Percentiles rank a stretch among this genome's conserved stretches.
phyloP scores from a whole-genome alignment of 92 coral and sea anemone genomes.

The Anthopleura xanthogrammica region DNA sequence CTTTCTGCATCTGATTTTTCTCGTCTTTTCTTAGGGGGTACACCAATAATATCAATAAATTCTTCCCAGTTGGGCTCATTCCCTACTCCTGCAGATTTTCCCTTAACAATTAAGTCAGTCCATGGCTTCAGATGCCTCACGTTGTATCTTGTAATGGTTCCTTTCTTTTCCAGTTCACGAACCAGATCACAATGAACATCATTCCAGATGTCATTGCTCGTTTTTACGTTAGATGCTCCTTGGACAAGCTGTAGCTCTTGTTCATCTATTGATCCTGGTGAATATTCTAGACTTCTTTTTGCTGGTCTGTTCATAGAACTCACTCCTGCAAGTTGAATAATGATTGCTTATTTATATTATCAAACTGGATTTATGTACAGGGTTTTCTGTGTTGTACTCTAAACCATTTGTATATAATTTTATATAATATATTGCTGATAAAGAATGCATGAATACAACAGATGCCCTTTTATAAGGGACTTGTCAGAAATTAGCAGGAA shows the following conservation, averaged over 20 bases:
- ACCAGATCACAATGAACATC: conserved; percentile 33
- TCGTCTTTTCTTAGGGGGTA: conserved; percentile 16
- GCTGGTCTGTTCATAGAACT: conserved; percentile 2
- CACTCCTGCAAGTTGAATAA: neutral
- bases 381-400: no score
- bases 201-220: conserved; percentile 33
- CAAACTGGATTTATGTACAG: neutral
- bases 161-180: conserved; percentile 44
- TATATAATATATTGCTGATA: no score
- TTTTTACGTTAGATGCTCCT: conserved; percentile 8
- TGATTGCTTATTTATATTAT: neutral
- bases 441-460: no score
- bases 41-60: conserved; percentile 25
- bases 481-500: neutral
- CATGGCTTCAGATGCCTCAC: conserved; percentile 45
- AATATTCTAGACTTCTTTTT: conserved; percentile 8
- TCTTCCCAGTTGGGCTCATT: conserved; percentile 37
- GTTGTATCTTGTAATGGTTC: conserved; percentile 36
- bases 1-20: conserved; percentile 1
- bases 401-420: no score
- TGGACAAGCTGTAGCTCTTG: conserved; percentile 31
- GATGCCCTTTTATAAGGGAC: neutral
- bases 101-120: conserved; percentile 42
- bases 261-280: conserved; percentile 12
- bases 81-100: conserved; percentile 28